A percentile compares a stretch with the other conserved stretches of the same genome.
Evolutionary conservation across 35 echinoderm and acorn worm genomes (phyloP).

Genomic region (Heliocidaris erythrogramma): DNA sequence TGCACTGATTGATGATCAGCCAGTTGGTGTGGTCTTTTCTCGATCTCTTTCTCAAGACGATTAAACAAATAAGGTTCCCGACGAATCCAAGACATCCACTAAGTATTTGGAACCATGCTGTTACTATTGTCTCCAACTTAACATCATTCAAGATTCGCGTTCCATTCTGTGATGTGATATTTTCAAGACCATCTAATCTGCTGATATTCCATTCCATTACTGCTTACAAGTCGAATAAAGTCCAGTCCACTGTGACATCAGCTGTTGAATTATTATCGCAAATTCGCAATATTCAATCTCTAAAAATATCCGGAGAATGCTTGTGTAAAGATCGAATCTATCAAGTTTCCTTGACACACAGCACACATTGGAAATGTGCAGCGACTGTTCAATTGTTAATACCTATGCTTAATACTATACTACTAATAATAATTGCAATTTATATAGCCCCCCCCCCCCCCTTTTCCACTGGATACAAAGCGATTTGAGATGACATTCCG

Average conservation of each 20-base stretch:
- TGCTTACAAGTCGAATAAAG: background rate
- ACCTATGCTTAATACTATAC: no score
- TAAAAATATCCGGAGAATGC: background rate
- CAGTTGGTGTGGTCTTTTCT: conserved; percentile 55
- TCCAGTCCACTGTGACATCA: background rate
- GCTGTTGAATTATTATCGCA: background rate
- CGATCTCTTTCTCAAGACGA: background rate
- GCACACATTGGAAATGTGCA: background rate
- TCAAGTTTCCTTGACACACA: background rate
- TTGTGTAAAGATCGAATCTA: background rate
- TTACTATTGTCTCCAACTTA: background rate
- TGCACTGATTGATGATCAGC: conserved; percentile 55
- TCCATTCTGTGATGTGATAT: background rate
- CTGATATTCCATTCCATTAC: background rate
- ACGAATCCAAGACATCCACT: background rate
- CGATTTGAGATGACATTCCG: no score
- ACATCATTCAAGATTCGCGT: background rate
- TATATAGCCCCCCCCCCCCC: no score
- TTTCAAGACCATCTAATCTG: background rate
- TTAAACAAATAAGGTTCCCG: background rate
- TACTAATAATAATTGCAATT: no score
- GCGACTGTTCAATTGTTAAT: background rate
- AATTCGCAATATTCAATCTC: background rate
- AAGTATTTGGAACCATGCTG: conserved; percentile 3
- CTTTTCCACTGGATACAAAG: no score